Evolutionary conservation across 2,113 vertebrate species (phyloP).

Genomic region (Hyla sarda): DNA sequence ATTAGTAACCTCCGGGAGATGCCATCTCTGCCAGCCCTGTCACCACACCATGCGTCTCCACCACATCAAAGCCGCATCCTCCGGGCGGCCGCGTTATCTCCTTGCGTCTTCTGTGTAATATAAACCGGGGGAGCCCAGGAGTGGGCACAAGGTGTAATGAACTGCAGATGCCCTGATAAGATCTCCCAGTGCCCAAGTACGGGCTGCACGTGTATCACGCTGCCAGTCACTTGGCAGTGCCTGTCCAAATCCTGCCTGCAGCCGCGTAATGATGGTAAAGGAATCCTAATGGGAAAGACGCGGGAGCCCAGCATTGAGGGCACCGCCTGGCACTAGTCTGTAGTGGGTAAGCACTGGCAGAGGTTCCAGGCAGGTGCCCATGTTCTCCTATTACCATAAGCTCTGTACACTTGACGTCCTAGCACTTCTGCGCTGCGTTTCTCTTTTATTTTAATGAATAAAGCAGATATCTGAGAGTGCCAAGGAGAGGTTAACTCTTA

Average conservation of each 20-base stretch:
- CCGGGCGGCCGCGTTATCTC: background rate
- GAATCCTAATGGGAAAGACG: too few relatives aligned
- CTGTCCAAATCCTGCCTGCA: background rate
- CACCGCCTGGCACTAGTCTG: background rate
- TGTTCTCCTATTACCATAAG: constrained; percentile 8
- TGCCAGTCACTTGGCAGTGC: background rate
- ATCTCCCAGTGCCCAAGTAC: background rate
- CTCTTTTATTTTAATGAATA: constrained; percentile 41
- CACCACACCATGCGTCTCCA: background rate
- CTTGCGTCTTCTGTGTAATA: background rate
- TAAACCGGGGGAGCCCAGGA: background rate
- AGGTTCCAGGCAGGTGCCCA: background rate
- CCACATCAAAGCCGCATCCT: background rate
- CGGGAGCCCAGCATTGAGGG: background rate
- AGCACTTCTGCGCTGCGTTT: constrained; percentile 20
- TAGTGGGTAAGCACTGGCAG: background rate
- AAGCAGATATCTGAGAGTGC: constrained; percentile 34
- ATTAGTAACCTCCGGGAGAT: background rate
- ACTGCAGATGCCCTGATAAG: background rate
- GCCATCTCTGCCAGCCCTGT: background rate
- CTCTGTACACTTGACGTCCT: background rate
- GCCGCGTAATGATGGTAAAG: too few relatives aligned
- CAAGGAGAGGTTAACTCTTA: constrained; percentile 15
- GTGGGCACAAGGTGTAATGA: background rate
- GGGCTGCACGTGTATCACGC: background rate